A percentile compares a stretch with the other conserved stretches of the same genome.
These are phyloP conservation scores for Ahaetulla prasina DNA, from an alignment of 2,113 vertebrate genomes.

Conservation along the genomic window DNA sequence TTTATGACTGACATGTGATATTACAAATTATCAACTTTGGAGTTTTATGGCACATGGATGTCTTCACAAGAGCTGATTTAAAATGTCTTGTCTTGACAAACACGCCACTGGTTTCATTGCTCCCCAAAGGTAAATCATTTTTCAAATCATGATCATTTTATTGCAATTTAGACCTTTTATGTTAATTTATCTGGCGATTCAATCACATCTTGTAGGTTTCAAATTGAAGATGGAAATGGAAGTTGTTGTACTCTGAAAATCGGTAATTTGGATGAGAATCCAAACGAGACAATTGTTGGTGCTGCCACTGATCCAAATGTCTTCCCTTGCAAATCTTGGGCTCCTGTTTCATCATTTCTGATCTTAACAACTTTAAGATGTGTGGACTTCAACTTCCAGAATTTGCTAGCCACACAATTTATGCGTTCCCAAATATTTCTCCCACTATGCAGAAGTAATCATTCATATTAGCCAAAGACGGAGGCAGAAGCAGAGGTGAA, in stretches of 20 bases:
- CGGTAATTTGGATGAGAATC: background rate
- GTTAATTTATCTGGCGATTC: background rate
- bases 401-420: background rate
- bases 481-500: background rate
- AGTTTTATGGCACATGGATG: background rate
- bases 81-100: background rate
- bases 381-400: background rate
- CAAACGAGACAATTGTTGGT: background rate
- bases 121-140: background rate
- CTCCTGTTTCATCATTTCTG: background rate
- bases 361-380: background rate
- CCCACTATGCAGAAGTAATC: background rate
- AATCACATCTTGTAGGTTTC: background rate
- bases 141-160: background rate
- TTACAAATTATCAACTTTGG: background rate
- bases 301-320: background rate
- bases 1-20: background rate
- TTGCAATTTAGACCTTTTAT: background rate
- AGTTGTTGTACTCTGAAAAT: background rate
- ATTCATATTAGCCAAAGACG: background rate
- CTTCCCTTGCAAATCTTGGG: background rate
- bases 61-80: background rate
- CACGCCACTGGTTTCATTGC: background rate
- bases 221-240: background rate
- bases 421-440: fast-evolving